Evolutionary conservation across 1,140 invertebrate genomes (phyloP).

Genomic region (Sarcophaga peregrina): DNA sequence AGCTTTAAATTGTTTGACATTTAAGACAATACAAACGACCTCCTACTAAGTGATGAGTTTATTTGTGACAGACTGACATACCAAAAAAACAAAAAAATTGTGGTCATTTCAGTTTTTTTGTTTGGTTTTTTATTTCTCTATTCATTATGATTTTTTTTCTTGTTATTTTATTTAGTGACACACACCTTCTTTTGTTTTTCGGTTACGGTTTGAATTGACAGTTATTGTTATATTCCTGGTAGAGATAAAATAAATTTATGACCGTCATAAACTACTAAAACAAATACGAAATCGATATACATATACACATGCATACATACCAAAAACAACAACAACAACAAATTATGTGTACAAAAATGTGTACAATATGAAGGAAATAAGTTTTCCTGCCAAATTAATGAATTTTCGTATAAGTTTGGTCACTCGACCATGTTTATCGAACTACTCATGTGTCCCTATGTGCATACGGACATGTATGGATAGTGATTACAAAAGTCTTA

Average conservation of each 20-base stretch:
- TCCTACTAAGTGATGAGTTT: conserved; percentile 21
- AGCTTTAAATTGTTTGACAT: not conserved
- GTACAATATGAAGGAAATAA: not conserved
- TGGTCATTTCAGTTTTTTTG: not conserved
- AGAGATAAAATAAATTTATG: conserved; percentile 16
- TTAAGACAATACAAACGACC: not conserved
- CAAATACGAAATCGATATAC: not conserved
- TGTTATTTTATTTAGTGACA: conserved; percentile 10
- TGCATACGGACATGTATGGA: no score
- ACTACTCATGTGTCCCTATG: no score
- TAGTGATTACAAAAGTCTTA: not conserved
- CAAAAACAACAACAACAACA: not conserved
- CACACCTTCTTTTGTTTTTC: conserved; percentile 2
- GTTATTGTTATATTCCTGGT: conserved; percentile 17
- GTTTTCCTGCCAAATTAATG: conserved; percentile 3
- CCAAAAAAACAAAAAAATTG: not conserved
- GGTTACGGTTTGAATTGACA: conserved; percentile 4
- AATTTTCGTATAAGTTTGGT: not conserved
- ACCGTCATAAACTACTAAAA: not conserved
- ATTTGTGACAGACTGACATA: not conserved
- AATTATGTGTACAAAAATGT: no score
- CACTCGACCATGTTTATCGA: not conserved
- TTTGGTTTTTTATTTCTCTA: not conserved
- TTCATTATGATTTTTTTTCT: no score
- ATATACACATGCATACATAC: not conserved